Base-by-base conservation (phyloP, 2,888 invertebrate genomes). In the Sinopyrophorus schimmeli region DNA sequence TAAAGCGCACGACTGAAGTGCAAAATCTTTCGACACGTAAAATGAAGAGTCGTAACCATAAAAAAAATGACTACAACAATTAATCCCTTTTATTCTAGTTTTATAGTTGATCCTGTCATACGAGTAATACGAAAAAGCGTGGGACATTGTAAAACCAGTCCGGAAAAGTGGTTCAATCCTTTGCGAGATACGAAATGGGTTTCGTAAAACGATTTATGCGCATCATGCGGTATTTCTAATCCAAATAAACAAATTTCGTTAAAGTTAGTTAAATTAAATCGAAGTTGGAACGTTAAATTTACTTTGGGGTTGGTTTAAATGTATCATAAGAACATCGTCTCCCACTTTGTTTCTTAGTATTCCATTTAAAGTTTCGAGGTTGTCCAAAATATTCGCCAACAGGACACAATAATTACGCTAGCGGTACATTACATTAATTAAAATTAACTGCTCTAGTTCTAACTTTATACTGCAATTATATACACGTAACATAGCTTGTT, bases 21-120 rank as follows among this genome's bases (percentile, higher is more conserved):
- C 14, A 24, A 16, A 16, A 16, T 12, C 30, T 46, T 46, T 23
- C 32, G 31, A 16, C 24, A 39, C n/a, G 9, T 31, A 12, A 38
- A 47, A 47, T 44, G 38, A 47, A 23, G 15, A 9, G 14, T 20
- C 16, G 16, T 38, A 16, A 21, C 28, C 44, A 23, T 44, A 18
- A 44, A 30, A 32, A 21, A n/a, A n/a, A n/a, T n/a, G n/a, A 44
- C 18, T 20, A 16, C 30, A 15, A 38, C 46, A 47, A 47, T 47
- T 47, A 47, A 47, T 31, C 46, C 37, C 46, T 20, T 47, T 47
- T 47, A 47, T 47, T 39, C 46, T 39, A 39, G 46, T 47, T 47
- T 39, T 39, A 24, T 23, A 47, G 32, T 47, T 24, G 46, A 47
- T 39, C 23, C 39, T 17, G 32, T 38, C 18, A 12, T 39, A 39